Conservation (phyloP, 2,113 vertebrate species). For the Larimichthys crocea region DNA sequence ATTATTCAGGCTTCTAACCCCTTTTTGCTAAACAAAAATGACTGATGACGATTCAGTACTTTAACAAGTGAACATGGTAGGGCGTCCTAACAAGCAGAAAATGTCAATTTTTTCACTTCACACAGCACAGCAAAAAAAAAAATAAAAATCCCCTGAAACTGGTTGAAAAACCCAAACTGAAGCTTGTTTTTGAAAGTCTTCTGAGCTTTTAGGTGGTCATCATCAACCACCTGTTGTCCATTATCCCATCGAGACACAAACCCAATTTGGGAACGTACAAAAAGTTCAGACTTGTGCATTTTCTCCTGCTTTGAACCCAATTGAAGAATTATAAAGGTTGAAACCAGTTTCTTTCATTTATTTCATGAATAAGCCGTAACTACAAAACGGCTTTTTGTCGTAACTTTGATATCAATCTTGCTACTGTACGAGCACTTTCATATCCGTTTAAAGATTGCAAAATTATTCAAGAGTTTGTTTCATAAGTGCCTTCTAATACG, state of each 20-base stretch:
- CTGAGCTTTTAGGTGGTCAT: neutral
- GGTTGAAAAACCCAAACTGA: neutral
- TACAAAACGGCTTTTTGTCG: neutral
- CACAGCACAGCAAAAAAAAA: neutral
- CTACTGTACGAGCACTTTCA: neutral
- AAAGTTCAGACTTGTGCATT: neutral
- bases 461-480: slow-evolving; percentile 7
- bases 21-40: neutral
- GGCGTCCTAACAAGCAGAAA: neutral
- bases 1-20: neutral
- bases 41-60: neutral
- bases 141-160: neutral
- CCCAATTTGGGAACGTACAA: neutral
- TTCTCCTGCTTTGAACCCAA: neutral
- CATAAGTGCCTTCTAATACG: neutral
- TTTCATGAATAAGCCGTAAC: neutral
- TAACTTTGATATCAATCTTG: neutral
- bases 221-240: neutral
- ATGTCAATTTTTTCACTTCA: neutral
- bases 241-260: neutral
- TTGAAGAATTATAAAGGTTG: neutral
- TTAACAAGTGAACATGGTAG: too few species aligned
- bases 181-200: neutral
- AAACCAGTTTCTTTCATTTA: neutral
- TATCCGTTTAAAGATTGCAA: neutral